phyloP scores from a whole-genome alignment of 2,113 vertebrate species.

The Neolamprologus caudopunctatus region DNA sequence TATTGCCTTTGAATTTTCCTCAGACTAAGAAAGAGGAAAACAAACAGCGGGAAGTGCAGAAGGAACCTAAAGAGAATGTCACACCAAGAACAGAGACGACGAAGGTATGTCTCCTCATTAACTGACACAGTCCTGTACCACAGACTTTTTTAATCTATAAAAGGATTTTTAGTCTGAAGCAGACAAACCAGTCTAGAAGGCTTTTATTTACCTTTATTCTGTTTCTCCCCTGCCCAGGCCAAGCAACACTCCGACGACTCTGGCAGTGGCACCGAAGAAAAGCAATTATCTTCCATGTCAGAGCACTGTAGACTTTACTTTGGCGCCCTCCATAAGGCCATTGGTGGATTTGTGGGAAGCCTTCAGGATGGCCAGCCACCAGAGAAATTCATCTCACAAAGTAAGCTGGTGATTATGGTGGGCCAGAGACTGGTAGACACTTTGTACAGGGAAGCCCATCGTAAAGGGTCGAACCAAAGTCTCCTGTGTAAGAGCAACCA shows the following conservation, averaged over 20 bases:
- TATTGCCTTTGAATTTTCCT: not conserved
- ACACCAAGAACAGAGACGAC: not conserved
- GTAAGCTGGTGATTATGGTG: conserved; percentile 90
- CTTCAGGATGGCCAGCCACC: conserved; percentile 75
- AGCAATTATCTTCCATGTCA: not conserved
- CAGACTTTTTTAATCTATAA: not conserved
- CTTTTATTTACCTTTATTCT: not conserved
- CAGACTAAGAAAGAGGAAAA: conserved; percentile 69
- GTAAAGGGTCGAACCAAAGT: conserved; percentile 52
- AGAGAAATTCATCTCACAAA: conserved; percentile 84
- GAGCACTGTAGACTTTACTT: conserved; percentile 87
- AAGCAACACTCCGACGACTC: not conserved
- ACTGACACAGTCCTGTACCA: not conserved
- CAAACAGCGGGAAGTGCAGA: conserved; percentile 22
- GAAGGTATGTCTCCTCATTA: conserved; percentile 4
- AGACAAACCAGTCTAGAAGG: not conserved
- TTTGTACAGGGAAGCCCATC: conserved; percentile 78
- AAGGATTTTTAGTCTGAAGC: not conserved
- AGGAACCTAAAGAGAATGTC: conserved; percentile 9
- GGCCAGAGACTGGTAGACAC: conserved; percentile 89
- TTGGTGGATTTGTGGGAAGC: conserved; percentile 67
- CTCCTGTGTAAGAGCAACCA: conserved; percentile 78
- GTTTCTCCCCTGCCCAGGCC: not conserved
- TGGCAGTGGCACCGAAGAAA: not conserved
- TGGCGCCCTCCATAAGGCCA: conserved; percentile 83